Conservation (phyloP, 2,113 vertebrate genomes). For the Ophthalmolycus amberensis region DNA sequence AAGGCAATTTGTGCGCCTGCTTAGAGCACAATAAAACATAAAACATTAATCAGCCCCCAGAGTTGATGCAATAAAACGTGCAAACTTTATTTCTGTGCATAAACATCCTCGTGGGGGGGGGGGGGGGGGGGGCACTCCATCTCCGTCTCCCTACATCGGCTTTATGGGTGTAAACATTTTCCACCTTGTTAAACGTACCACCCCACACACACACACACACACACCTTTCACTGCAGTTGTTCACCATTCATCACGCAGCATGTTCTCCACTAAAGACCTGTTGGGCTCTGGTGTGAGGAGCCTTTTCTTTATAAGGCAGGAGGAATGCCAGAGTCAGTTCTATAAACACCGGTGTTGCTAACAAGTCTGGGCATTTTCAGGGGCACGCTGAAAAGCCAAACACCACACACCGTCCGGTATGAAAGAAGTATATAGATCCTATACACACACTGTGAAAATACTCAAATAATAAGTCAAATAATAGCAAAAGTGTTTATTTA, state of each 20-base stretch:
- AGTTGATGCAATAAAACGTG: conserved; percentile 22
- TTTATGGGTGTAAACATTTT: conserved; percentile 62
- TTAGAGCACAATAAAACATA: conserved; percentile 15
- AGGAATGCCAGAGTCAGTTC: conserved; percentile 60
- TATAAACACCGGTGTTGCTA: conserved; percentile 57
- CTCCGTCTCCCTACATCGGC: conserved; percentile 14
- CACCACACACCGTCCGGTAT: not conserved
- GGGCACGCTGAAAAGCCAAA: conserved; percentile 35
- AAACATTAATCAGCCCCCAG: conserved; percentile 8
- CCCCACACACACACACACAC: not conserved
- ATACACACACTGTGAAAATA: not conserved
- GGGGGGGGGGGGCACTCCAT: conserved; percentile 8
- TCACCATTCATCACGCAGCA: conserved; percentile 51
- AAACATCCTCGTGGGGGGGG: conserved; percentile 16
- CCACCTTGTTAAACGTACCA: conserved; percentile 65
- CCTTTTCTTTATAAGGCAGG: conserved; percentile 63
- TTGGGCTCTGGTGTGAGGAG: conserved; percentile 22
- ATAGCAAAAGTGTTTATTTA: not conserved
- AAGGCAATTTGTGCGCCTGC: conserved; percentile 18
- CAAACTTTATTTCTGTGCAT: conserved; percentile 16
- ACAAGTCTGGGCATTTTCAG: conserved; percentile 61
- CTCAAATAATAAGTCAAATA: too few species aligned
- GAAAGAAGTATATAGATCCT: not conserved
- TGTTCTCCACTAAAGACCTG: conserved; percentile 31
- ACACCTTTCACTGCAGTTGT: conserved; percentile 45